Conservation (phyloP, 92 coral and sea anemone genomes). For the Epizoanthus ramosus region DNA sequence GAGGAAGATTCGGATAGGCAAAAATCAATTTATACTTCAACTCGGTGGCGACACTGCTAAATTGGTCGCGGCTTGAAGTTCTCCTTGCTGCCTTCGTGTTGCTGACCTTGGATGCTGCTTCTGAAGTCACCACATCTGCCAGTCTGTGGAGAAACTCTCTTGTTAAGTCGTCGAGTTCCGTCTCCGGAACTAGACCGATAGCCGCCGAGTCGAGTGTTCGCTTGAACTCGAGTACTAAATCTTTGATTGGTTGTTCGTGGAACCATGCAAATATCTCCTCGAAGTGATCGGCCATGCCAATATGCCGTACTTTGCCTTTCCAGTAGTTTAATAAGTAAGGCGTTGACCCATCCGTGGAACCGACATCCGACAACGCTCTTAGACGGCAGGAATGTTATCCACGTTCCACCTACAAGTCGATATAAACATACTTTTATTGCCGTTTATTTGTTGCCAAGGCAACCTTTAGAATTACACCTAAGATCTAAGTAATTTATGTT, state of each 20-base stretch:
- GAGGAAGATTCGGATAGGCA: slow-evolving; percentile 13
- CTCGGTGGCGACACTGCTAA: slow-evolving; percentile 12
- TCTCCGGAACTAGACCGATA: not conserved
- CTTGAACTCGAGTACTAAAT: not conserved
- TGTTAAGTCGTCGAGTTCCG: not conserved
- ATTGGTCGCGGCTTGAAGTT: not conserved
- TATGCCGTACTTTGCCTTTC: too few species aligned
- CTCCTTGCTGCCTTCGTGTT: not conserved
- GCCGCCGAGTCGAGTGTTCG: not conserved
- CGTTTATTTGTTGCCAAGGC: too few species aligned
- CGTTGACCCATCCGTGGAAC: not conserved
- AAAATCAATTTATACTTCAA: slow-evolving; percentile 17
- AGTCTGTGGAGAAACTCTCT: slow-evolving; percentile 14
- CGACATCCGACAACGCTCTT: not conserved
- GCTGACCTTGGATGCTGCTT: slow-evolving; percentile 11
- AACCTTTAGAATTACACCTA: too few species aligned
- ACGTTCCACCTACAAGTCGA: too few species aligned
- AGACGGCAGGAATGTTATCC: too few species aligned
- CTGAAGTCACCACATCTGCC: slow-evolving; percentile 24
- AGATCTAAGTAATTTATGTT: too few species aligned
- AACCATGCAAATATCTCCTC: slow-evolving; percentile 14
- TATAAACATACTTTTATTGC: too few species aligned
- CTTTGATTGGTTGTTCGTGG: slow-evolving; percentile 23
- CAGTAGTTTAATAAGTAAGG: too few species aligned
- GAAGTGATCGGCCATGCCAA: slow-evolving; percentile 1